phyloP scores from a whole-genome alignment of 2,888 invertebrate species.

The Leucophora obtusa region DNA sequence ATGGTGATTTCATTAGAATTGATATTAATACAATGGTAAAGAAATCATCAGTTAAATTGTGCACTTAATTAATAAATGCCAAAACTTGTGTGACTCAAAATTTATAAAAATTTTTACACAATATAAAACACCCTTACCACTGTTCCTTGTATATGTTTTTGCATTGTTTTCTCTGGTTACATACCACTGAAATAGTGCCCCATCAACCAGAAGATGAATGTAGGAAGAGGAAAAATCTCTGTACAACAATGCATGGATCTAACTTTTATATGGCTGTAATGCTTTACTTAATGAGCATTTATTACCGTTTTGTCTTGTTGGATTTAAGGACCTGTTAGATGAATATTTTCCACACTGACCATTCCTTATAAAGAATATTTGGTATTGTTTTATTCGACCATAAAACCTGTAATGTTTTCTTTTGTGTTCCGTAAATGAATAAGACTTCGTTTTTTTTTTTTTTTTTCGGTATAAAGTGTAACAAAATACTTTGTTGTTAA shows the following conservation, averaged over 20 bases:
- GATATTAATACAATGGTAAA: no score
- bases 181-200: not conserved
- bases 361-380: not conserved
- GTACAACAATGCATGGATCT: conserved; percentile 51
- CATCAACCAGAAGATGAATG: conserved; percentile 9
- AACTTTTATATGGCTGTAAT: conserved; percentile 47
- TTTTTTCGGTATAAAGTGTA: conserved; percentile 36
- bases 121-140: not conserved
- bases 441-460: not conserved
- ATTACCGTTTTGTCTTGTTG: conserved; percentile 47
- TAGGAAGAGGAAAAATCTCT: conserved; percentile 28
- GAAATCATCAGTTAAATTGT: no score
- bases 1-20: no score
- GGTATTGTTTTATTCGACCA: conserved; percentile 50
- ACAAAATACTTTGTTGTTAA: conserved; percentile 49
- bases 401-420: conserved; percentile 48
- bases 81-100: no score
- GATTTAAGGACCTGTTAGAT: conserved; percentile 42
- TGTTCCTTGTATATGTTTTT: not conserved
- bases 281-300: conserved; percentile 56
- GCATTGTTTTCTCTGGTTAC: not conserved
- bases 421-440: conserved; percentile 34
- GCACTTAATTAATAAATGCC: no score
- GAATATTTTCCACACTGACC: not conserved
- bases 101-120: no score